Base-by-base conservation (phyloP, 2,113 vertebrate species). In the Corythaixoides concolor region DNA sequence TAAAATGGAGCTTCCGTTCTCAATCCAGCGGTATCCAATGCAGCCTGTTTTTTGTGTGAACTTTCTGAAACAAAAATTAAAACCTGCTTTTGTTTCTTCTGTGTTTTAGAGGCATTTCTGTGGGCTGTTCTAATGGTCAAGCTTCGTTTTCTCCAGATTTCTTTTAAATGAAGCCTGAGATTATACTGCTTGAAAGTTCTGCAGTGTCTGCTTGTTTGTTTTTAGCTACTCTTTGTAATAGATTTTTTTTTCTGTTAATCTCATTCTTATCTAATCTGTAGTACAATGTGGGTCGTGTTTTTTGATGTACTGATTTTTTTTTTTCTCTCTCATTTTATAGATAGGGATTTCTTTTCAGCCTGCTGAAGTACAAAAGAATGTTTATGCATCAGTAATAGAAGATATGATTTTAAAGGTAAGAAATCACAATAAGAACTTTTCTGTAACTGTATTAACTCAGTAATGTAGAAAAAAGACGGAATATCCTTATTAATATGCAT, bases 351-450 rank as follows among this genome's bases (percentile, higher is more conserved):
- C 97, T 77, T 98, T 99, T 96, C 99, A 99, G 95, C 99, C 99
- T 1, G 98, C 99, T 78, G 99, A 99, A 55, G 98, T 99, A 85
- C 98, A 99, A 74, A 99, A 98, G 97, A 99, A 99, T 15, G 97
- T 99, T 75, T 99, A 99, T 35, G 99, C 98, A 3, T 99, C 99
- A 0, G 98, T 98, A n/a, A 97, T 99, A 8, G 99, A 99, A 97
- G 98, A 99, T 96, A 99, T 99, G 99, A 98, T 99, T 96, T 95
- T 99, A 67, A 99, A 99, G 99, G 99, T 99, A 96, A 95, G 95
- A 83, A 75, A 39, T 69, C 20, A 35, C 9, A 30, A 3, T 28
- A 33, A 60, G n/a, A 64, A 30, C 24, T 68, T 75, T 27, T 52
- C 22, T 87, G 8, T 55, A 50, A 50, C 55, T 60, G 11, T 45